Evolutionary conservation across 1,140 invertebrate genomes (phyloP).

Genomic region (Probaryconus sp.): DNA sequence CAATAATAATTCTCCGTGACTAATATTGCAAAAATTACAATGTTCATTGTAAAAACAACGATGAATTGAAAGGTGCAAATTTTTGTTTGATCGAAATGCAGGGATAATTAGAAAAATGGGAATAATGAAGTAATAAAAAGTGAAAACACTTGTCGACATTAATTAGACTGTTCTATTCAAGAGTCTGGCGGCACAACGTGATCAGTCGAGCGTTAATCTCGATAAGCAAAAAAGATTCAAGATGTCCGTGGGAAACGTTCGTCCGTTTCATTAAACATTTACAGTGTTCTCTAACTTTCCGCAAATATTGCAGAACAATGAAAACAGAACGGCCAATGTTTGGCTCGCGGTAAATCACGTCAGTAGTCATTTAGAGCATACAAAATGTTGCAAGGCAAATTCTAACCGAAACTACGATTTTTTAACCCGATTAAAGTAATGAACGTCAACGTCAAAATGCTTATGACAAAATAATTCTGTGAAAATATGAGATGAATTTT

Average conservation of each 20-base stretch:
- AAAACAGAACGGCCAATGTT: neutral
- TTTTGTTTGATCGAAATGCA: too few relatives aligned
- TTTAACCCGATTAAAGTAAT: too few relatives aligned
- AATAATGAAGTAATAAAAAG: slow-evolving; percentile 11
- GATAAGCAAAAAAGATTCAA: slow-evolving; percentile 42
- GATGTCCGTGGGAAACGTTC: slow-evolving; percentile 38
- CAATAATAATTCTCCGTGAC: too few relatives aligned
- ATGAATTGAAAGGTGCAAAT: too few relatives aligned
- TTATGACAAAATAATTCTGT: too few relatives aligned
- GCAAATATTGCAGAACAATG: slow-evolving; percentile 6
- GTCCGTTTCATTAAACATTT: slow-evolving; percentile 27
- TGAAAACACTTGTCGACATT: slow-evolving; percentile 33
- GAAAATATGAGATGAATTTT: too few relatives aligned
- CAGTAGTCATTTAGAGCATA: too few relatives aligned
- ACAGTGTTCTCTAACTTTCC: slow-evolving; percentile 4
- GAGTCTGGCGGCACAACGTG: slow-evolving; percentile 26
- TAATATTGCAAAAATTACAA: too few relatives aligned
- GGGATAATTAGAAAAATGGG: neutral
- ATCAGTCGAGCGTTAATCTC: slow-evolving; percentile 42
- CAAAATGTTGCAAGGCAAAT: too few relatives aligned
- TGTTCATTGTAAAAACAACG: too few relatives aligned
- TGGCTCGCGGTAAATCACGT: neutral
- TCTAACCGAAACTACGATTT: too few relatives aligned
- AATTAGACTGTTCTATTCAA: slow-evolving; percentile 40
- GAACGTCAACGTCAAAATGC: too few relatives aligned